Base-by-base conservation (phyloP, 2,888 invertebrate genomes). In the Perdita meconis region DNA sequence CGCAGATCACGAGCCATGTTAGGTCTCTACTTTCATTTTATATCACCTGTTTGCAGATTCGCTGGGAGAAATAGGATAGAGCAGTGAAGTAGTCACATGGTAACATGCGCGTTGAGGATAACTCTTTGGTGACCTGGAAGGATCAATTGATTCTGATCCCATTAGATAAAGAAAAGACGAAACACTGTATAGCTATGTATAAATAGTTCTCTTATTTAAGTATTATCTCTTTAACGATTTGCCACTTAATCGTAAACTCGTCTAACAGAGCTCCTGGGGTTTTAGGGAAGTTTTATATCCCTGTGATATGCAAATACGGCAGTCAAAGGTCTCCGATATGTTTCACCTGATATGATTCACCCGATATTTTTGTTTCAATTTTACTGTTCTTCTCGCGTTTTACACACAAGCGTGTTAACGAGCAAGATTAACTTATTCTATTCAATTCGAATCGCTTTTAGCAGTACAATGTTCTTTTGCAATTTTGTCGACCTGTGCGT, bases 371-470 rank as follows among this genome's bases (percentile, higher is more conserved):
- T 10, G 38, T 13, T 30, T 19, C 22, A 47, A 47, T 19, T 47
- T 47, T 16, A 44, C n/a, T 40, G 10, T 44, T 10, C 12, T 12
- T 36, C 30, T 44, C 16, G 24, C 5, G 6, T 26, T 19, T 16
- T 10, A 51, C 30, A 16, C 38, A 56, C 42, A 19, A 50, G 26
- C 47, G 42, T 55, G 38, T 53, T 47, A 16, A 47, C 22, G 47
- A n/a, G 42, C 30, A 30, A 19, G 6, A 13, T 38, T 26, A 30
- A 47, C 75, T 77, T 77, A 68, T 44, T n/a, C 75, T 67, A 74
- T 68, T 74, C 74, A 77, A 77, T 74, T 77, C 67, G 77, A 38
- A 68, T 47, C 13, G 47, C 42, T 74, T 75, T 70, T 44, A 61
- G n/a, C 65, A 34, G 65, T 19, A 38, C 40, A 12, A 24, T n/a